Conservation (phyloP, 92 coral and sea anemone species). For the Palythoa grandis region DNA sequence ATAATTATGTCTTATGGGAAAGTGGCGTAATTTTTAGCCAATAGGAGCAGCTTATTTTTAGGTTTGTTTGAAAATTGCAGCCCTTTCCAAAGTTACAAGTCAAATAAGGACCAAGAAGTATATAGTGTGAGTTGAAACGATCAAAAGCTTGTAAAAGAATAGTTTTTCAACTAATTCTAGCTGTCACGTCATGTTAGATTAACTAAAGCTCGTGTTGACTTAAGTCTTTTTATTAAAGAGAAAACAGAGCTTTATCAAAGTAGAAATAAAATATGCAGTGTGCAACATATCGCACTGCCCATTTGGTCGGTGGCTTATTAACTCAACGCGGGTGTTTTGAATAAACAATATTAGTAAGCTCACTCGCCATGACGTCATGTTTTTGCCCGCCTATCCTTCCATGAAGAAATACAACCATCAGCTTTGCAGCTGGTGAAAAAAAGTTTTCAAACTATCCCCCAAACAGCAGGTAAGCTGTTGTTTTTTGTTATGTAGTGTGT, state of each 20-base stretch:
- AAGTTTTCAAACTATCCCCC: slow-evolving; percentile 37
- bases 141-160: background rate
- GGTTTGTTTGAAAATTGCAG: background rate
- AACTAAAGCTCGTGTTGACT: background rate
- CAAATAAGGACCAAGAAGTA: background rate
- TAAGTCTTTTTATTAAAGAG: background rate
- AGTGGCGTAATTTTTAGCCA: slow-evolving; percentile 33
- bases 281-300: background rate
- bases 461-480: slow-evolving; percentile 39
- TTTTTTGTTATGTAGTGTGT: background rate
- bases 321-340: slow-evolving; percentile 39
- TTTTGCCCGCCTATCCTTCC: slow-evolving; percentile 38
- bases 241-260: background rate
- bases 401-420: slow-evolving; percentile 32
- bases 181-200: background rate
- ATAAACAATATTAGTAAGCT: slow-evolving; percentile 23
- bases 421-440: slow-evolving; percentile 11
- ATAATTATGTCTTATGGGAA: slow-evolving; percentile 28
- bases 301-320: slow-evolving; percentile 21
- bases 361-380: slow-evolving; percentile 40
- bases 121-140: background rate
- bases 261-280: slow-evolving; percentile 6
- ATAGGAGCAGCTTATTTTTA: background rate
- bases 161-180: background rate
- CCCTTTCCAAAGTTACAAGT: background rate